Base-by-base conservation (phyloP, 1,140 invertebrate genomes). In the Chrysoperla carnea region DNA sequence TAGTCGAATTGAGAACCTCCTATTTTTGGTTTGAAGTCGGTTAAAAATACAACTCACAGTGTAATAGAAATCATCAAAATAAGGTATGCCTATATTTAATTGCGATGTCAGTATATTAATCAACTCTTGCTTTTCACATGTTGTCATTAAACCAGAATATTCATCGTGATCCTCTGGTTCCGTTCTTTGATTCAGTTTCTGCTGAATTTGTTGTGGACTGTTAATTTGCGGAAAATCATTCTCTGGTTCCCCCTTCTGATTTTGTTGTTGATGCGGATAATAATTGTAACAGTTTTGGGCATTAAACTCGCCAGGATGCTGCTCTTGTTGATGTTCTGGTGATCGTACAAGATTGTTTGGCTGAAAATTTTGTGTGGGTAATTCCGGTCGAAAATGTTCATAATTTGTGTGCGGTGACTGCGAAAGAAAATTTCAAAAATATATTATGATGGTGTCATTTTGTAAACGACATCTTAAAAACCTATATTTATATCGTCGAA, bases 51-150 rank as follows among this genome's bases (percentile, higher is more conserved):
- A 3, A 23, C 55, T 55, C 46, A 70, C 83, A 29, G 79, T 83
- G 51, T 79, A 87, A 56, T 88, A 90, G 57, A 84, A 88, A 57
- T 89, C 84, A 52, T 87, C 83, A 48, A 85, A 74, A 54, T 86
- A 86, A 0, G 84, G 84, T 29, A 82, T 84, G 37, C 81, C 82
- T 1, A 84, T 85, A 49, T 84, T 83, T 0, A 94, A 64, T 58
- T 93, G 89, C 43, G 91, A 60, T 50, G 91, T 64, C 60, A 94
- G 90, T 53, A 95, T 93, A 56, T 90, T 90, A 38, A 89, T 77
- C 2, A 95, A 66, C 87, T 88, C 92, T 46, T 91, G 86, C 55
- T 93, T 94, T 53, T 95, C 90, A 35, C 78, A 71, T 46, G 74
- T 73, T 33, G 83, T 89, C 90, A 96, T 95, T 2, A 94, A 62